These are phyloP conservation scores for Epirrita christyi DNA, from an alignment of 2,888 invertebrate genomes.

Conservation along the genomic window DNA sequence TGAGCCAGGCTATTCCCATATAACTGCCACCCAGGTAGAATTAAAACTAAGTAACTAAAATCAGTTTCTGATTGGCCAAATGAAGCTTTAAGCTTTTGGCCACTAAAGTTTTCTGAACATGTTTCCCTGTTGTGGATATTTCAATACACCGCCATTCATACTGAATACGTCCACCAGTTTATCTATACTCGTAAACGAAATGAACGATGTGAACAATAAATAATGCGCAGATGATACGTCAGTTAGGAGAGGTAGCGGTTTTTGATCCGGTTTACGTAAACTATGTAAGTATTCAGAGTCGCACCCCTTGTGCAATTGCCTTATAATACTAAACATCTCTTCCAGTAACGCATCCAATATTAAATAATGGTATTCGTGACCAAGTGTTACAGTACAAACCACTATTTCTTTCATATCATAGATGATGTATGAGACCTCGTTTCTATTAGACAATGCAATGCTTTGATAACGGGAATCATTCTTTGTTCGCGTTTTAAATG, in stretches of 20 bases:
- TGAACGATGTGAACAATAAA: conserved; percentile 62
- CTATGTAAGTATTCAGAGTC: too few species aligned
- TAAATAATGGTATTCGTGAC: conserved; percentile 65
- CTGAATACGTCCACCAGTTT: conserved; percentile 40
- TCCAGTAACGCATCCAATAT: conserved; percentile 46
- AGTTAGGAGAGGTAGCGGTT: too few species aligned
- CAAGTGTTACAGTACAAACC: conserved; percentile 18
- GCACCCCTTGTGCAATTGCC: too few species aligned
- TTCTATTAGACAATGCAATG: conserved; percentile 52
- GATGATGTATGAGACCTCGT: conserved; percentile 47
- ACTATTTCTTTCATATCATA: conserved; percentile 47
- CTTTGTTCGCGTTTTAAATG: conserved; percentile 31
- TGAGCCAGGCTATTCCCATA: too few species aligned
- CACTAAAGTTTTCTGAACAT: neutral
- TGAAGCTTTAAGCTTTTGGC: neutral
- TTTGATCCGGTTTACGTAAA: too few species aligned
- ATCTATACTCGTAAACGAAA: conserved; percentile 52
- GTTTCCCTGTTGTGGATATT: too few species aligned
- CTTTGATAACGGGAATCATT: conserved; percentile 44
- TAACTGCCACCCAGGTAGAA: too few species aligned
- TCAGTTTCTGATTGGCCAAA: neutral
- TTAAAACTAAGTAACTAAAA: too few species aligned
- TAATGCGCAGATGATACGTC: conserved; percentile 55
- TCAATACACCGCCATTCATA: neutral
- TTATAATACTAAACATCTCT: too few species aligned